Percentiles rank a stretch among this genome's conserved stretches.
phyloP scores from a whole-genome alignment of 1,140 invertebrate genomes.

The Phthorimaea operculella region DNA sequence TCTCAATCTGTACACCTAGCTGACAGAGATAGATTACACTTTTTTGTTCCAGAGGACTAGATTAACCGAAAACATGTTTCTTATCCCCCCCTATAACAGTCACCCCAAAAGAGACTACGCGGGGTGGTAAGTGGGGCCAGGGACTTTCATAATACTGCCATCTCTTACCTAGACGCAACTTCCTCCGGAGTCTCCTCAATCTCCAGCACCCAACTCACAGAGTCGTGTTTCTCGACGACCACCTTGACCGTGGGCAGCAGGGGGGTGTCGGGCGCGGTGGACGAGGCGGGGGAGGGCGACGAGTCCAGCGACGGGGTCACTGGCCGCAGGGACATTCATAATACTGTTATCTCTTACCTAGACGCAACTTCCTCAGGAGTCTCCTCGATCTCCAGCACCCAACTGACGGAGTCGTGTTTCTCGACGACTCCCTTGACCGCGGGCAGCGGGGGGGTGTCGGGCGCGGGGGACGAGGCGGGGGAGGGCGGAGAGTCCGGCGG shows the following conservation, averaged over 20 bases:
- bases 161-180: conserved; percentile 64
- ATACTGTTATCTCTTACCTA: conserved; percentile 27
- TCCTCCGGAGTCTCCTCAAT: conserved; percentile 77
- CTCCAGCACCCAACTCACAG: conserved; percentile 84
- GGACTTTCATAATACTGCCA: no score
- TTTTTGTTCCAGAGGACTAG: no score
- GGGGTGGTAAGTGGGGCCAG: no score
- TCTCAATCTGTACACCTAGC: no score
- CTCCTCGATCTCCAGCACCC: conserved; percentile 82
- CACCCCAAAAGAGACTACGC: no score
- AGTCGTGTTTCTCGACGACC: conserved; percentile 84
- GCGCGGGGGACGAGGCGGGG: conserved; percentile 40
- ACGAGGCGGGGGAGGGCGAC: conserved; percentile 51
- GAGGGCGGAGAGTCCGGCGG: conserved; percentile 70
- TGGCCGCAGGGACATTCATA: conserved; percentile 20
- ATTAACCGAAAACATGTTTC: no score
- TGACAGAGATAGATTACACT: no score
- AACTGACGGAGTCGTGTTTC: conserved; percentile 85
- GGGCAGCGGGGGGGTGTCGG: conserved; percentile 66
- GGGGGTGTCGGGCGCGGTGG: conserved; percentile 41
- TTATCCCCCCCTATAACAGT: no score
- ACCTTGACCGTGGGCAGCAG: conserved; percentile 78
- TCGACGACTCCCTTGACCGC: conserved; percentile 83
- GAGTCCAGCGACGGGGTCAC: conserved; percentile 70
- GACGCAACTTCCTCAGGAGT: conserved; percentile 73